phyloP scores from a whole-genome alignment of 2,797 vertebrate species.

The Astyanax mexicanus region DNA sequence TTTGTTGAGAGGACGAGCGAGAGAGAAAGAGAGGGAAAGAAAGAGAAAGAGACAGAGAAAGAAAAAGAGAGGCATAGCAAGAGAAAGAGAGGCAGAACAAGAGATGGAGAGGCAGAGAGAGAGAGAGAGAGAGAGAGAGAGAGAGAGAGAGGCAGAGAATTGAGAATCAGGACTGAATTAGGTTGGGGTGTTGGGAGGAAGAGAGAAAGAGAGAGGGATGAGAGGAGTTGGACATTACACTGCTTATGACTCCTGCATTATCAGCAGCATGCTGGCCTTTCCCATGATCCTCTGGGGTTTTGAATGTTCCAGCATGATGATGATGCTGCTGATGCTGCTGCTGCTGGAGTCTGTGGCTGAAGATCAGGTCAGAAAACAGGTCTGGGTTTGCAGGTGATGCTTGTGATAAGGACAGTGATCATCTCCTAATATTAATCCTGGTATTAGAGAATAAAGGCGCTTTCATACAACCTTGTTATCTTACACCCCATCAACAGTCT shows the following conservation, averaged over 20 bases:
- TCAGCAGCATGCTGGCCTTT: slow-evolving; percentile 14
- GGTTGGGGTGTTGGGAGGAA: slow-evolving; percentile 17
- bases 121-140: slow-evolving; percentile 14
- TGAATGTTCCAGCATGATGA: slow-evolving; percentile 13
- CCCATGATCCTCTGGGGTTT: slow-evolving; percentile 14
- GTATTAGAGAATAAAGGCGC: not conserved
- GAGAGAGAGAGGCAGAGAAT: slow-evolving; percentile 4
- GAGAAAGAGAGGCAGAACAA: too few relatives aligned
- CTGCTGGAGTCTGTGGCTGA: slow-evolving; percentile 1
- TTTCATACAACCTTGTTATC: too few relatives aligned
- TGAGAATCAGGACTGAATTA: not conserved
- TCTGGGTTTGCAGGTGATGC: not conserved
- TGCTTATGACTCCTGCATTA: slow-evolving; percentile 28
- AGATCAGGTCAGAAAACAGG: not conserved
- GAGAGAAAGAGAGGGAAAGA: too few relatives aligned
- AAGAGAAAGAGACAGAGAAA: too few relatives aligned
- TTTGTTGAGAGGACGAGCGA: too few relatives aligned
- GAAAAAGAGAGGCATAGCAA: too few relatives aligned
- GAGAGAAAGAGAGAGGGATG: slow-evolving; percentile 13
- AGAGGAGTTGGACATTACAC: slow-evolving; percentile 10
- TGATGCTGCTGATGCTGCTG: too few relatives aligned
- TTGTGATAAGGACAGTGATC: not conserved
- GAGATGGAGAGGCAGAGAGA: too few relatives aligned
- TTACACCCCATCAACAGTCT: too few relatives aligned
- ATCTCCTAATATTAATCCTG: not conserved